phyloP scores from a whole-genome alignment of 2,888 invertebrate genomes.

The Gnatocerus cornutus region DNA sequence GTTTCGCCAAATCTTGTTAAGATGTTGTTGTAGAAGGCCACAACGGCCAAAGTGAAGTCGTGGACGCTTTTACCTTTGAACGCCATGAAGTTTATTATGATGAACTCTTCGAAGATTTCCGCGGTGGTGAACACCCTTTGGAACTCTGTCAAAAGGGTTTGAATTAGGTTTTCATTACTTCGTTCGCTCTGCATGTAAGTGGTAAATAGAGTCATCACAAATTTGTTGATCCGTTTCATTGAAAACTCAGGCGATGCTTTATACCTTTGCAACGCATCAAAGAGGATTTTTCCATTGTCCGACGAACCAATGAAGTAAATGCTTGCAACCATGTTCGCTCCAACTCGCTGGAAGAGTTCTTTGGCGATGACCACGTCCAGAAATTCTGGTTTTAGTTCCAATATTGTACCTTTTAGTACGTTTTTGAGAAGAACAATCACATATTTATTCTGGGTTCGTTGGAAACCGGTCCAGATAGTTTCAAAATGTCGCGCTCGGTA shows the following conservation, averaged over 20 bases:
- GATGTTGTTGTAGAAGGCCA: not conserved
- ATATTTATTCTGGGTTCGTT: conserved; percentile 10
- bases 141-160: not conserved
- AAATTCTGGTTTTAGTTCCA: not conserved
- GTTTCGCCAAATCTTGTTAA: conserved; percentile 3
- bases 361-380: not conserved
- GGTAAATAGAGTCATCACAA: not conserved
- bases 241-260: not conserved
- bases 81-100: not conserved
- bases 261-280: not conserved
- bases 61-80: not conserved
- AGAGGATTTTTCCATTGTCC: not conserved
- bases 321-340: not conserved
- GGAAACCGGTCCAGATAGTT: not conserved
- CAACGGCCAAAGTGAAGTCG: not conserved
- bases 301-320: not conserved
- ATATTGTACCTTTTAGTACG: not conserved
- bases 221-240: not conserved
- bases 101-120: conserved; percentile 1
- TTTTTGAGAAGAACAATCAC: not conserved
- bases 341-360: not conserved
- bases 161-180: not conserved
- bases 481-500: conserved; percentile 11
- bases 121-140: not conserved
- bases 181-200: not conserved